Evolutionary conservation across 2,113 vertebrate species (phyloP), one percentile per base, ranked within the genome.

Genomic region (Ammodytes dubius): DNA sequence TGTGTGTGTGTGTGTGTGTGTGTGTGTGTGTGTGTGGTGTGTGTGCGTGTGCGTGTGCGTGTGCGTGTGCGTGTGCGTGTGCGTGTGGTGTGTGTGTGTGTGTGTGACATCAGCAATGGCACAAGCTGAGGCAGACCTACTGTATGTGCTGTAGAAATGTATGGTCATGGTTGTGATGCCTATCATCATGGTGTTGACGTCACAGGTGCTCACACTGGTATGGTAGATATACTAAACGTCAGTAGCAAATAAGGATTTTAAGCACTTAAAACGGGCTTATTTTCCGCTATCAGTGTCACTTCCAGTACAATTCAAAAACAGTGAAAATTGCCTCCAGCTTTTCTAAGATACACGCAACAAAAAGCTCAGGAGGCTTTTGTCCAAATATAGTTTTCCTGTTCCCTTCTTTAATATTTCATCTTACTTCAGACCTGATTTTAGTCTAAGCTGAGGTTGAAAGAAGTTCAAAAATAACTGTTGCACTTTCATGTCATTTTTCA

Each of bases 121-220:
- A n/a, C n/a, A n/a, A n/a, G n/a, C n/a, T 74, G 50, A 0, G 79
- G 81, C 82, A 58, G 56, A 82, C 46, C 56, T n/a, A 45, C 77
- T 72, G 54, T 71, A 59, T 45, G 52, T 14, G 9, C 3, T 7
- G 37, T 27, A 59, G 49, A 84, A 27, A 74, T 58, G 17, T 73
- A 60, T 52, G 27, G 39, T 64, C 58, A 40, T 15, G 27, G 27
- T 27, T 27, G 27, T 27, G 27, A 27, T 27, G 27, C 27, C 27
- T 27, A 27, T 27, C 27, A 27, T 27, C 27, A 27, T 27, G 27
- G 27, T 27, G 27, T 27, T 27, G 43, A 9, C 50, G 71, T 1
- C 59, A 7, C 35, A 46, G 45, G 9, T 14, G 15, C 19, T 71
- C 4, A 1, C n/a, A 42, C 35, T 50, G 45, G 73, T 50, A 15